Conservation (phyloP, 1,140 invertebrate species). For the Drosophila nikananu region DNA sequence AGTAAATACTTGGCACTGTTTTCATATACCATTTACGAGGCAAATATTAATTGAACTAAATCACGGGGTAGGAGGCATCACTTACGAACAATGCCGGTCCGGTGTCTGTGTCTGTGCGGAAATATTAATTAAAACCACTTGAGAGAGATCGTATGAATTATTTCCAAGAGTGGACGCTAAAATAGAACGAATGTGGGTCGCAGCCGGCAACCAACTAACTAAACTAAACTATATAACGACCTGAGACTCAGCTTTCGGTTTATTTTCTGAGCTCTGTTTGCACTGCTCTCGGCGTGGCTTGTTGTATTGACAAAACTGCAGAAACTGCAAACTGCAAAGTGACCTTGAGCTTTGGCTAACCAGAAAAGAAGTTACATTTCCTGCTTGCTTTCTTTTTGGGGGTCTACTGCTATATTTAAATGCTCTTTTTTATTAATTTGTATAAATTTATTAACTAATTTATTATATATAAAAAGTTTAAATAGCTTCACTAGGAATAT, state of each 20-base stretch:
- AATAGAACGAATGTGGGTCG: constrained; percentile 67
- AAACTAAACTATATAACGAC: constrained; percentile 56
- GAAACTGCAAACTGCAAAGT: constrained; percentile 26
- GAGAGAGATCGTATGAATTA: constrained; percentile 26
- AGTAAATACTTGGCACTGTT: background rate
- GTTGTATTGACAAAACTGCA: constrained; percentile 80
- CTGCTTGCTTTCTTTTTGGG: background rate
- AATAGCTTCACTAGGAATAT: too few species aligned
- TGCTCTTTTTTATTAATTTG: background rate
- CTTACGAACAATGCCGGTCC: constrained; percentile 34
- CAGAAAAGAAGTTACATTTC: constrained; percentile 42
- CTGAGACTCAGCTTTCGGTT: constrained; percentile 15
- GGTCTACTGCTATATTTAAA: too few species aligned
- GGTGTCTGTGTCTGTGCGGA: too few species aligned
- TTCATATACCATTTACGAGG: background rate
- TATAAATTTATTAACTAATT: background rate
- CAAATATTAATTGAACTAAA: constrained; percentile 64
- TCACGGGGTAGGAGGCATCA: constrained; percentile 27
- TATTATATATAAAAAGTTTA: background rate
- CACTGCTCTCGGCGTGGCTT: constrained; percentile 42
- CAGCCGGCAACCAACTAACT: constrained; percentile 60
- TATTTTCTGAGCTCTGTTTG: constrained; percentile 45
- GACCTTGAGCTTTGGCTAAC: constrained; percentile 70
- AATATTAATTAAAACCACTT: constrained; percentile 76
- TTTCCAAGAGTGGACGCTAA: constrained; percentile 48